These are phyloP conservation scores for Deilephila elpenor DNA, from an alignment of 2,888 invertebrate genomes.

Conservation along the genomic window DNA sequence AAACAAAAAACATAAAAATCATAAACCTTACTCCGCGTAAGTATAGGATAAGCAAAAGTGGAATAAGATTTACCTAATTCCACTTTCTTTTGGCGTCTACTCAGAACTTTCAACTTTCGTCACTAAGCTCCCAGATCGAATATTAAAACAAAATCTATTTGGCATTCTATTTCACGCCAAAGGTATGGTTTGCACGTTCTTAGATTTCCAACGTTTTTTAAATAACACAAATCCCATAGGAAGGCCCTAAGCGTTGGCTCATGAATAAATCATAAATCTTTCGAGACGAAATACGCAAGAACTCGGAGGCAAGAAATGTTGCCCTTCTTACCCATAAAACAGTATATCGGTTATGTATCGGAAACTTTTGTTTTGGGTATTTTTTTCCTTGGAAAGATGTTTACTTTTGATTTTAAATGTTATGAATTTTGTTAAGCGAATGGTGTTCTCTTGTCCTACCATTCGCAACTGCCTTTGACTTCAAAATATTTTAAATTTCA, in stretches of 20 bases:
- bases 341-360: not conserved
- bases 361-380: slow-evolving; percentile 9
- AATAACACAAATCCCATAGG: slow-evolving; percentile 38
- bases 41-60: not conserved
- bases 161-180: slow-evolving; percentile 20
- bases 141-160: slow-evolving; percentile 23
- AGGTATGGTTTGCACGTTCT: slow-evolving; percentile 20
- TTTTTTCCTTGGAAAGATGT: not conserved
- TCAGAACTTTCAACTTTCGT: not conserved
- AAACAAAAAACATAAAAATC: too few relatives aligned
- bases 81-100: not conserved
- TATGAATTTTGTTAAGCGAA: not conserved
- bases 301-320: slow-evolving; percentile 35
- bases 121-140: slow-evolving; percentile 11
- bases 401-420: not conserved
- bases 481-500: too few relatives aligned
- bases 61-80: not conserved
- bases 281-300: slow-evolving; percentile 43
- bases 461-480: too few relatives aligned
- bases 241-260: slow-evolving; percentile 35
- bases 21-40: not conserved
- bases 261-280: slow-evolving; percentile 46
- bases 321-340: slow-evolving; percentile 21
- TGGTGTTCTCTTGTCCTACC: too few relatives aligned
- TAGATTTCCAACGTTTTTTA: slow-evolving; percentile 35